Conservation (phyloP, 2,113 vertebrate genomes). For the Craseonycteris thonglongyai region DNA sequence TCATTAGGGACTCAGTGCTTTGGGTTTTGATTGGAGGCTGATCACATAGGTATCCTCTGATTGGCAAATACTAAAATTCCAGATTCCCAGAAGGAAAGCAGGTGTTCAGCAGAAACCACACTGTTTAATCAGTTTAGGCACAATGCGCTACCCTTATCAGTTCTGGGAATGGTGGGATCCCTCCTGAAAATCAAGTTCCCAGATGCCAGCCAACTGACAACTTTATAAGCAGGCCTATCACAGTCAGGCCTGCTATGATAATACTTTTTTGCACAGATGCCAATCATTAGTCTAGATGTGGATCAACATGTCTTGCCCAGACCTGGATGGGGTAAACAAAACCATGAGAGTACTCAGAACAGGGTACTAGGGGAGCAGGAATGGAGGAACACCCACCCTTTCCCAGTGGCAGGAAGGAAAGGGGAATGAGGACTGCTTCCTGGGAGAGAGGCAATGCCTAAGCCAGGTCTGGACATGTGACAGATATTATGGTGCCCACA, state of each 20-base stretch:
- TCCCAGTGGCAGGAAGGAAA: background rate
- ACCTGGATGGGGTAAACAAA: constrained; percentile 2
- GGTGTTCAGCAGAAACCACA: constrained; percentile 1
- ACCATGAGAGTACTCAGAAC: background rate
- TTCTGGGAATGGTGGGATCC: constrained; percentile 21
- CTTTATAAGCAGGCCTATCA: constrained; percentile 17
- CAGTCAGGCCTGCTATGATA: background rate
- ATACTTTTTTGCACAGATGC: background rate
- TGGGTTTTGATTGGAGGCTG: background rate
- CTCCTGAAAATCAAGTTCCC: constrained; percentile 28
- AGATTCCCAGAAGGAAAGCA: constrained; percentile 48
- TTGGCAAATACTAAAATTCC: constrained; percentile 31
- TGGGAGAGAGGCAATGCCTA: background rate
- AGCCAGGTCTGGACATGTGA: background rate
- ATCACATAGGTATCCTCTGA: background rate
- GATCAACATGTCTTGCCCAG: background rate
- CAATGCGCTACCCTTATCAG: constrained; percentile 13
- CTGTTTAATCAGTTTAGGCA: constrained; percentile 24
- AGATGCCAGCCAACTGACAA: constrained; percentile 12
- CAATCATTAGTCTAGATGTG: constrained; percentile 1
- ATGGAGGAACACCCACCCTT: background rate
- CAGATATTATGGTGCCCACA: background rate
- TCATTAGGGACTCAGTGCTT: background rate
- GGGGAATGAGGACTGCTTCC: background rate
- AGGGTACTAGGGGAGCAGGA: background rate